Evolutionary conservation across 2,113 vertebrate genomes (phyloP).

Genomic region (Ctenomys sociabilis): DNA sequence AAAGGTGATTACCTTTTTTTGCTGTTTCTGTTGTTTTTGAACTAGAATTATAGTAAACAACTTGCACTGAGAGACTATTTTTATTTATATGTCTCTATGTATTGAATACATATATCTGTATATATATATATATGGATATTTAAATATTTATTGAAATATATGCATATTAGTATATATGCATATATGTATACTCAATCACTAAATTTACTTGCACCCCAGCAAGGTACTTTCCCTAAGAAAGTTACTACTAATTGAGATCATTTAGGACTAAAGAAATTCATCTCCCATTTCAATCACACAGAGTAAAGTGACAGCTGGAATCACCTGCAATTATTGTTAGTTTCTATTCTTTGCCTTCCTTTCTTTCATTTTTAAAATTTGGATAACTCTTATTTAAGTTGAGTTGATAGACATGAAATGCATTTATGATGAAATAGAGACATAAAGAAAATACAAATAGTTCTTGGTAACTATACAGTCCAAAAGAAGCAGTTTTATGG

Average conservation of each 20-base stretch:
- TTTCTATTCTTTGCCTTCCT: neutral
- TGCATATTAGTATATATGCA: neutral
- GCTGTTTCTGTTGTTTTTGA: neutral
- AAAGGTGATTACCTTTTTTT: constrained; percentile 38
- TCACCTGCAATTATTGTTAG: neutral
- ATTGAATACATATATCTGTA: neutral
- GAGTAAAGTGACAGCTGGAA: neutral
- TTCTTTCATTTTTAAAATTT: neutral
- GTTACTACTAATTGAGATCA: neutral
- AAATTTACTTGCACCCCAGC: neutral
- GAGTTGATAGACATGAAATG: neutral
- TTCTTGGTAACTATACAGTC: neutral
- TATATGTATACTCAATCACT: neutral
- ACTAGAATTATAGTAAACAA: neutral
- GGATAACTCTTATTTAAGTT: neutral
- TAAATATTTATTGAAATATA: neutral
- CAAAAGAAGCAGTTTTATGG: neutral
- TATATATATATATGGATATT: no score
- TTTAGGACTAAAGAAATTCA: neutral
- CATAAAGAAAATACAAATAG: neutral
- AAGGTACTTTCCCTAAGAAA: neutral
- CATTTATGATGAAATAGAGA: neutral
- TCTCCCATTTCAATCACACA: neutral
- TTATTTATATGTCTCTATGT: neutral
- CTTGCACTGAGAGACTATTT: neutral